Percentiles rank a stretch among this genome's conserved stretches.
Evolutionary conservation across 2,888 invertebrate genomes (phyloP).

Genomic region (Pyralis farinalis): DNA sequence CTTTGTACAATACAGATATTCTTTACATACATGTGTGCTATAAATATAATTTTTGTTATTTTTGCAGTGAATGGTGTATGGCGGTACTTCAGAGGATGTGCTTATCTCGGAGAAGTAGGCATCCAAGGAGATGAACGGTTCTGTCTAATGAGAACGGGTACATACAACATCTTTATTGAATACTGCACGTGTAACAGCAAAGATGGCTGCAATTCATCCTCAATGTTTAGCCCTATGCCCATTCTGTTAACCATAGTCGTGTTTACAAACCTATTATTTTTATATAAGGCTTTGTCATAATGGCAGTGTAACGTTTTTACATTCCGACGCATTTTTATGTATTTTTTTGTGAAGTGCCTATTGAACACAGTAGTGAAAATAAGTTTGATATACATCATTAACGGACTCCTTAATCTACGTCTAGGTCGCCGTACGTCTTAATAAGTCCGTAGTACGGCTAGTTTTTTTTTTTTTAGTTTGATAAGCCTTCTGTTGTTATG

Average conservation of each 20-base stretch:
- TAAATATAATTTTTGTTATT: too few relatives aligned
- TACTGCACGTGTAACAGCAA: constrained; percentile 96
- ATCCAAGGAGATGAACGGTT: constrained; percentile 94
- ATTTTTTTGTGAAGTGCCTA: too few relatives aligned
- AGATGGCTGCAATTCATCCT: constrained; percentile 92
- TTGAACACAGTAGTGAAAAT: too few relatives aligned
- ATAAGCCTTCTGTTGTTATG: too few relatives aligned
- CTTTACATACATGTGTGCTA: too few relatives aligned
- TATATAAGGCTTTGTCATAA: constrained; percentile 16
- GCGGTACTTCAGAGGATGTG: constrained; percentile 94
- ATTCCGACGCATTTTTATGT: too few relatives aligned
- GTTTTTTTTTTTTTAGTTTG: too few relatives aligned
- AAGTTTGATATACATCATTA: too few relatives aligned
- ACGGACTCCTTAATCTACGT: too few relatives aligned
- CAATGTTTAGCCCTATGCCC: constrained; percentile 50
- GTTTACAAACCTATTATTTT: constrained; percentile 16
- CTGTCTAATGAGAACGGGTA: constrained; percentile 94
- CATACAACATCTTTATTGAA: constrained; percentile 96
- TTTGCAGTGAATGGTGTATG: constrained; percentile 90
- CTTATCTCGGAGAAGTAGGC: constrained; percentile 94
- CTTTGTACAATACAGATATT: too few relatives aligned
- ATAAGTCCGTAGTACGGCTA: too few relatives aligned
- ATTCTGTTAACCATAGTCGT: constrained; percentile 26
- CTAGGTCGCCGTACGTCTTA: too few relatives aligned
- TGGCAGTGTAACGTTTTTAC: constrained; percentile 1